Base-by-base conservation (phyloP, 1,140 invertebrate genomes). In the Lasaia peninsularis region DNA sequence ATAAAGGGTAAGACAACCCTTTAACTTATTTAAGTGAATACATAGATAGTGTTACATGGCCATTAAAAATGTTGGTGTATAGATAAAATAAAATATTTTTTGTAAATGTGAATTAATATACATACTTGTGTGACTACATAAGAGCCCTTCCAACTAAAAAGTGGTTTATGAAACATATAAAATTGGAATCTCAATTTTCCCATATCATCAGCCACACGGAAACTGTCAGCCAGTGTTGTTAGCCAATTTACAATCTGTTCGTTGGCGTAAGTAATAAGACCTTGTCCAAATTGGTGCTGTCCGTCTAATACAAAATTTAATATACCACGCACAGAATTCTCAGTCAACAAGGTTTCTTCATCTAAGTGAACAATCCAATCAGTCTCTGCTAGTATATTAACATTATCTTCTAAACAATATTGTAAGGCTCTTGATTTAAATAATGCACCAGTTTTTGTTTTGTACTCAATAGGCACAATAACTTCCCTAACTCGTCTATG, bases 351-450 rank as follows among this genome's bases (percentile, higher is more conserved):
- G 0, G 98, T 99, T 87, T 99, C 98, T 90, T 99, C 98, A 82
- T 99, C 98, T 12, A 99, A 90, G 90, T 99, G 98, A 1, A 99
- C 97, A 71, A 99, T 96, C 97, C 97, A 99, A 82, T 99, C 98
- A 63, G 92, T 94, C 72, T 98, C 97, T 14, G 92, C 93, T 10
- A 98, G 82, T 64, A 96, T 92, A 86, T 98, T 98, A 0, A 97
- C 94, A 69, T 93, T 93, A 71, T 96, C 95, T 90, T 99, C 98
- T 10, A 99, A 90, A 77, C 97, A 98, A 83, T 99, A 99, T 78
- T 99, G 98, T 0, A 99, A 86, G 8, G 98, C 98, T 66, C 98
- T 91, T 0, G 98, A 96, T 86, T 99, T 99, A 80, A 98, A 99
- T 9, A 98, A 88, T 24, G 98, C 97, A 32, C 97, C 97, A 59